These are phyloP conservation scores for Melitaea cinxia DNA, from an alignment of 1,140 invertebrate species.

Conservation along the genomic window DNA sequence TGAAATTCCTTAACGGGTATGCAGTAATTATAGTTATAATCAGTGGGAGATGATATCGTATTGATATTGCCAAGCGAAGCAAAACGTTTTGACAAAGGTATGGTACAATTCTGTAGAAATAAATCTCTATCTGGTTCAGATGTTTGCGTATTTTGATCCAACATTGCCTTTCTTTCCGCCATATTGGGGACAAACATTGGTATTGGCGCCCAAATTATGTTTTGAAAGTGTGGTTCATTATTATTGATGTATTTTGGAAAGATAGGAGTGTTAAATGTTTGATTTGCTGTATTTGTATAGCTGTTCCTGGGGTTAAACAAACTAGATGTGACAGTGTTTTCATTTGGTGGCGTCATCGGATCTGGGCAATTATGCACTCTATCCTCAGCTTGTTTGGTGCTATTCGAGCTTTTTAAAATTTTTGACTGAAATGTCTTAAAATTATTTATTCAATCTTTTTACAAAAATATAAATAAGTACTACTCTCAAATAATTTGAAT, in stretches of 20 bases:
- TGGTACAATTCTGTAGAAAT: conserved; percentile 19
- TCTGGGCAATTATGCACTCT: conserved; percentile 47
- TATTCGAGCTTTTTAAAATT: conserved; percentile 11
- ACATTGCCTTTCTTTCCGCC: not conserved
- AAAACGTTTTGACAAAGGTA: conserved; percentile 31
- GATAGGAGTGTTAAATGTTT: conserved; percentile 40
- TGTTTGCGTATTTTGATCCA: conserved; percentile 40
- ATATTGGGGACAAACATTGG: conserved; percentile 20
- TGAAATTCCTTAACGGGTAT: not conserved
- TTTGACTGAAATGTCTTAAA: conserved; percentile 27
- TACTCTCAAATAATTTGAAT: too few species aligned
- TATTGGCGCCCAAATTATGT: conserved; percentile 42
- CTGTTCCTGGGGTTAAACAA: not conserved
- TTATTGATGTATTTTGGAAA: conserved; percentile 46
- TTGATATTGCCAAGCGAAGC: not conserved
- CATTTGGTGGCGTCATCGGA: conserved; percentile 31
- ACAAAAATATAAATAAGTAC: too few species aligned
- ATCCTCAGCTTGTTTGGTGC: conserved; percentile 31
- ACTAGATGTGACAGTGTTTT: conserved; percentile 5
- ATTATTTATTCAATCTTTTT: too few species aligned
- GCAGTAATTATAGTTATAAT: not conserved
- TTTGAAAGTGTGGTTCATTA: conserved; percentile 22
- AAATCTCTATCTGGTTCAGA: not conserved
- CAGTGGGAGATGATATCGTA: not conserved
- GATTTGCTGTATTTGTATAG: not conserved